A percentile compares a stretch with the other conserved stretches of the same genome.
These are phyloP conservation scores for Coecobrya sp. DNA, from an alignment of 2,888 invertebrate genomes.

Conservation along the genomic window DNA sequence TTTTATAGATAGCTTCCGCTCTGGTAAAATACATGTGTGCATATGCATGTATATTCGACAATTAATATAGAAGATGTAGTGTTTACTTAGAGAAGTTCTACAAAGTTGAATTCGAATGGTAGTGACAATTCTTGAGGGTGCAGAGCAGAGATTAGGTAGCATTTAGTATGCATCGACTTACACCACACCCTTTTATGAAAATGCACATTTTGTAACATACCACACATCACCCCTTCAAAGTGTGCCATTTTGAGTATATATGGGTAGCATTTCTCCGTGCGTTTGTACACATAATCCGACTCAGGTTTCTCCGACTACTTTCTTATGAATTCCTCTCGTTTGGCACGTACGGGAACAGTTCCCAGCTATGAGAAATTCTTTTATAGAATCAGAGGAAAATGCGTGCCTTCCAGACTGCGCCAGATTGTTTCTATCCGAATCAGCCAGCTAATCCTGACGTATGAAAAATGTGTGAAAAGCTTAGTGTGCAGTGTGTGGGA, in stretches of 20 bases:
- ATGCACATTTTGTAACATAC: neutral
- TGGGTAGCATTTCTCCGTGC: neutral
- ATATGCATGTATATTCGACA: constrained; percentile 21
- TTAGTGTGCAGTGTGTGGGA: neutral
- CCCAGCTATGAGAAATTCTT: constrained; percentile 20
- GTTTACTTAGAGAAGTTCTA: too few relatives aligned
- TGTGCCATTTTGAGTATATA: neutral
- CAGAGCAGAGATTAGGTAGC: neutral
- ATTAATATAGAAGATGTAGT: constrained; percentile 10
- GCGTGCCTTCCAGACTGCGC: constrained; percentile 44
- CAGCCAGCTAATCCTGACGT: constrained; percentile 42
- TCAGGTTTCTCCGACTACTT: neutral
- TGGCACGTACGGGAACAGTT: constrained; percentile 19
- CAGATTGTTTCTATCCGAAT: constrained; percentile 56
- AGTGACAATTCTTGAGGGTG: constrained; percentile 28
- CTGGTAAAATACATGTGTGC: neutral
- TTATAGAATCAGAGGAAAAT: constrained; percentile 19
- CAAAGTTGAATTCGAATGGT: constrained; percentile 16
- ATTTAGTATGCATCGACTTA: too few relatives aligned
- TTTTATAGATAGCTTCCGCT: neutral
- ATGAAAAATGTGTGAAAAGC: constrained; percentile 72
- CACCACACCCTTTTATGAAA: neutral
- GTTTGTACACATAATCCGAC: neutral
- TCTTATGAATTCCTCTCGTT: neutral
- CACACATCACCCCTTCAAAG: neutral